Conservation (phyloP, 2,797 vertebrate species). For the Tenualosa ilisha region DNA sequence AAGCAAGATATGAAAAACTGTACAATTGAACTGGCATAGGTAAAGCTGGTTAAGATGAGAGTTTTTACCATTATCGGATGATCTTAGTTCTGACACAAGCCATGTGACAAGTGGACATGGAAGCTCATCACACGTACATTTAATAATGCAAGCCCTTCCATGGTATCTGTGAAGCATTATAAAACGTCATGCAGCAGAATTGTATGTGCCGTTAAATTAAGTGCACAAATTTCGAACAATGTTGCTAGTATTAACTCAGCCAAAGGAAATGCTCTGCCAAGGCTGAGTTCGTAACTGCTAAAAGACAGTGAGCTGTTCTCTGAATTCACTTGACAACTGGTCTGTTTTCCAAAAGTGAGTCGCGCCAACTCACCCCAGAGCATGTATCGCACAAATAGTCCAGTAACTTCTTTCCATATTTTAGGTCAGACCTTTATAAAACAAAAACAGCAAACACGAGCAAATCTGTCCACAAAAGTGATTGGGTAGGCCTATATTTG, state of each 20-base stretch:
- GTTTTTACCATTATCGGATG: not conserved
- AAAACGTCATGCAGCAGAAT: not conserved
- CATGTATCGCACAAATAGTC: constrained; percentile 60
- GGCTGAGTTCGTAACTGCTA: too few species aligned
- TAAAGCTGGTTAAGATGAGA: not conserved
- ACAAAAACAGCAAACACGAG: not conserved
- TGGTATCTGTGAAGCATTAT: constrained; percentile 62
- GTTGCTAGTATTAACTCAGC: too few species aligned
- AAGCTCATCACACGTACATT: constrained; percentile 74
- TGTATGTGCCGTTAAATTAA: not conserved
- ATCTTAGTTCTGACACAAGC: constrained; percentile 63
- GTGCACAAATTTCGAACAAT: too few species aligned
- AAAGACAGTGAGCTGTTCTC: too few species aligned
- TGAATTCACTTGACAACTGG: not conserved
- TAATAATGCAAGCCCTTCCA: constrained; percentile 52
- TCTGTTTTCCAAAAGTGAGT: not conserved
- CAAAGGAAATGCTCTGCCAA: too few species aligned
- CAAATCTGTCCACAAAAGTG: too few species aligned
- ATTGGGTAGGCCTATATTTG: too few species aligned
- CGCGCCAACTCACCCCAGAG: constrained; percentile 62
- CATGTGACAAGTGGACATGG: constrained; percentile 75
- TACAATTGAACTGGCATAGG: not conserved
- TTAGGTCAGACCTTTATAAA: not conserved
- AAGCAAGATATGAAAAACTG: not conserved
- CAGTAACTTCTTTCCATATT: constrained; percentile 63